Percentiles rank a stretch among this genome's conserved stretches.
These are phyloP conservation scores for Pteromalus puparum DNA, from an alignment of 1,140 invertebrate genomes.

Conservation along the genomic window DNA sequence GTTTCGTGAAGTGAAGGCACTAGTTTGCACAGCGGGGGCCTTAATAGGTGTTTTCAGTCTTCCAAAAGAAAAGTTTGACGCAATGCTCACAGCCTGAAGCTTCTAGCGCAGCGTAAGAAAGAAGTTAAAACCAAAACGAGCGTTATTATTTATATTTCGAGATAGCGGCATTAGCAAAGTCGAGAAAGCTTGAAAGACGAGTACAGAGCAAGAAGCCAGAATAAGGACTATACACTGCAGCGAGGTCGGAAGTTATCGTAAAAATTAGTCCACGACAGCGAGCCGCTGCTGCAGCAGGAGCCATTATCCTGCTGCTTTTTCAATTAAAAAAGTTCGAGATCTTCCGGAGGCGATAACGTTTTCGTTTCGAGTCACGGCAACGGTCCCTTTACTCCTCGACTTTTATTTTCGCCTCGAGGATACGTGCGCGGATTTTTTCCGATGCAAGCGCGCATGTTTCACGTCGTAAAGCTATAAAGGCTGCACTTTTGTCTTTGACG, in stretches of 20 bases:
- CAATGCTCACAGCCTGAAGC: no score
- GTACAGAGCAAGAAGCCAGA: no score
- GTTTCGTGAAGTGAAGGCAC: no score
- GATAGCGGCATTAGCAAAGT: no score
- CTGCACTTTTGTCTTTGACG: constrained; percentile 34
- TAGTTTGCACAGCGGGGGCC: no score
- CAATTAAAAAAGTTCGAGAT: constrained; percentile 14
- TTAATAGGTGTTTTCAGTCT: no score
- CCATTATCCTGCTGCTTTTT: background rate
- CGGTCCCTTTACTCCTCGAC: background rate
- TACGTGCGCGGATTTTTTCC: constrained; percentile 31
- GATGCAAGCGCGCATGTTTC: background rate
- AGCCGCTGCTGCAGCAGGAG: no score
- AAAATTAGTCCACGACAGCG: background rate
- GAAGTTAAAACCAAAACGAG: no score
- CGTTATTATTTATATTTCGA: no score
- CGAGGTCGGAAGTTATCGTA: background rate
- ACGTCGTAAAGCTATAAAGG: constrained; percentile 21
- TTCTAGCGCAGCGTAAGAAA: no score
- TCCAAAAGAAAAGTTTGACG: no score
- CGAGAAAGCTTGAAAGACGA: background rate
- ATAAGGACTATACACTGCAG: no score
- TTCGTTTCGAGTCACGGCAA: background rate
- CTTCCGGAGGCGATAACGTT: background rate
- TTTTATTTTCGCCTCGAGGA: constrained; percentile 19